phyloP scores from a whole-genome alignment of 2,797 vertebrate species.

The Eospalax fontanierii region DNA sequence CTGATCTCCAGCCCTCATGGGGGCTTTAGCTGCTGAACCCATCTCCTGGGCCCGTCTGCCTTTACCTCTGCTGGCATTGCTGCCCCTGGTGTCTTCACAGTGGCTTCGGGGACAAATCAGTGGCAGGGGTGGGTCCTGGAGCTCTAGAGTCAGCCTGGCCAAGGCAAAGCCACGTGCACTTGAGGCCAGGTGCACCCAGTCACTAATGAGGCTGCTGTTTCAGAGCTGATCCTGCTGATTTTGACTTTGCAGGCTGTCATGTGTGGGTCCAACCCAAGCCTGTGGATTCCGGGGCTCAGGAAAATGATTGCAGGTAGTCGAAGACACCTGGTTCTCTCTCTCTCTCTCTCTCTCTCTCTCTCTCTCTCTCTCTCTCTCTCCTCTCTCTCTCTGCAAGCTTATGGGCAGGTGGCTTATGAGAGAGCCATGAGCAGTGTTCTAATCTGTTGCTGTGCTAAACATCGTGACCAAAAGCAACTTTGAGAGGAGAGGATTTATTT shows the following conservation, averaged over 20 bases:
- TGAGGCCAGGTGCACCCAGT: neutral
- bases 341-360: too few species aligned
- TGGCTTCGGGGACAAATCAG: too few species aligned
- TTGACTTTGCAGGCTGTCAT: accelerated
- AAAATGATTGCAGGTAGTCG: accelerated
- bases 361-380: too few species aligned
- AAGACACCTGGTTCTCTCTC: neutral
- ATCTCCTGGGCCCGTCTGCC: too few species aligned
- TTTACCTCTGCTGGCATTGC: too few species aligned
- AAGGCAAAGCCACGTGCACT: accelerated
- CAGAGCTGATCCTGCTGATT: accelerated
- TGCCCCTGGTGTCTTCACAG: accelerated
- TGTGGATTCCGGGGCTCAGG: accelerated
- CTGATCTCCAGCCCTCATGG: accelerated
- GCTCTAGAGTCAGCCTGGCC: accelerated
- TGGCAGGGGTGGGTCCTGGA: accelerated
- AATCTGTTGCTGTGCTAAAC: too few species aligned
- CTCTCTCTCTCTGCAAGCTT: neutral
- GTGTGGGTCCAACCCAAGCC: accelerated
- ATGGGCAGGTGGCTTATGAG: accelerated
- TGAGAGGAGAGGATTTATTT: too few species aligned
- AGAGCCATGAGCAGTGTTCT: neutral
- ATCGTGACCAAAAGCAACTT: too few species aligned
- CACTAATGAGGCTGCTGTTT: neutral
- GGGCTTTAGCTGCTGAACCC: accelerated